Evolutionary conservation across 2,113 vertebrate species (phyloP), one percentile per base, ranked within the genome.

Genomic region (Psilopsiagon aurifrons): DNA sequence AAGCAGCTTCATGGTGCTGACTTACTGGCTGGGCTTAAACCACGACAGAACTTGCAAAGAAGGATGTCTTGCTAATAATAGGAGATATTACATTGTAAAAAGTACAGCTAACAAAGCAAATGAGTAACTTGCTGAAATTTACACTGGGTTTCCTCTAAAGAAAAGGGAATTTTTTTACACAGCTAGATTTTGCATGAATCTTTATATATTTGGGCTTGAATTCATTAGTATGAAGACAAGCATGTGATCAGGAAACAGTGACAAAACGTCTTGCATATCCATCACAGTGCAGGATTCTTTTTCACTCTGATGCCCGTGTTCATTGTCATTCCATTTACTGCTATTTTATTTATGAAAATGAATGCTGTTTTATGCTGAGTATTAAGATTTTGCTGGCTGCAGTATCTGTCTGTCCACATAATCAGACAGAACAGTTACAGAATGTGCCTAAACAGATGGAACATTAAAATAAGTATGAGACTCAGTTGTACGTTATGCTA

Each of bases 371-470:
- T 91, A 43, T 82, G 81, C 67, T 49, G 33, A 71, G 17, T 62
- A 49, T 69, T 37, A 52, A 55, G 46, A 46, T 87, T 92, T 89
- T 85, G 5, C 55, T 80, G 54, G n/a, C 41, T 92, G 59, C 35
- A 28, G 33, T 70, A 3, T 75, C 55, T 93, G 7, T 85, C 63
- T 85, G 59, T 88, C 57, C 37, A 54, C 49, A n/a, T 91, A 91
- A 83, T 83, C 19, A 90, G 57, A 17, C 27, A 62, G 66, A 87
- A 62, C 31, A 76, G 51, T 89, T 80, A 73, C 6, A 80, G 70
- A 69, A 59, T 41, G 15, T 76, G 49, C 59, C 54, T 85, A 59
- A 91, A 73, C 82, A 96, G 87, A 84, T 87, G 89, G 84, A 94
- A 60, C 59, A 80, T 73, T 47, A 87, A 89, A 84, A 31, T 63